Percentiles rank a stretch among this genome's conserved stretches.
Conservation (phyloP, 2,797 vertebrate genomes). For the Podargus strigoides region DNA sequence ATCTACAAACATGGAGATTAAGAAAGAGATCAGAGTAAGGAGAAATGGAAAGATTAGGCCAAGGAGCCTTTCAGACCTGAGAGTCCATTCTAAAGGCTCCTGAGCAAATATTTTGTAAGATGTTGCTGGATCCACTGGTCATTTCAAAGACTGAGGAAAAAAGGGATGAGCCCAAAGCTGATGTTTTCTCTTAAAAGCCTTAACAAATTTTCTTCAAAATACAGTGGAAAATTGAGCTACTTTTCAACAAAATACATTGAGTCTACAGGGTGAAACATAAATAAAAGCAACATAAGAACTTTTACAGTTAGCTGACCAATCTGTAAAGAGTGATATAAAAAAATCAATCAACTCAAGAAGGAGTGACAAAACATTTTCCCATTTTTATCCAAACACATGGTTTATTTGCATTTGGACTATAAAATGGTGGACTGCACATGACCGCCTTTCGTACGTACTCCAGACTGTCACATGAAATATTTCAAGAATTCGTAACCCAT, state of each 20-base stretch:
- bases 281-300: neutral
- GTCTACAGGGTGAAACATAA: neutral
- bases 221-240: neutral
- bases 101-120: neutral
- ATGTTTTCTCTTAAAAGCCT: neutral
- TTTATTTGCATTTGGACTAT: neutral
- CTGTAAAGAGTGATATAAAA: neutral
- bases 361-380: neutral
- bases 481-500: neutral
- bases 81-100: neutral
- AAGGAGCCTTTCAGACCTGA: neutral
- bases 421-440: neutral
- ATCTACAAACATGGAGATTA: neutral
- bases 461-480: neutral
- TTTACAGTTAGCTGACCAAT: neutral
- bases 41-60: neutral
- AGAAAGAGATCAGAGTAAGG: neutral
- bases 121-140: neutral
- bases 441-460: fast-evolving
- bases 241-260: neutral
- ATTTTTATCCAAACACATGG: neutral
- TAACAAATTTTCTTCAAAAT: neutral
- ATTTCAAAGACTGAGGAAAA: neutral
- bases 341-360: neutral
- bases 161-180: neutral